Evolutionary conservation across 2,888 invertebrate genomes (phyloP).

Genomic region (Melanargia galathea): DNA sequence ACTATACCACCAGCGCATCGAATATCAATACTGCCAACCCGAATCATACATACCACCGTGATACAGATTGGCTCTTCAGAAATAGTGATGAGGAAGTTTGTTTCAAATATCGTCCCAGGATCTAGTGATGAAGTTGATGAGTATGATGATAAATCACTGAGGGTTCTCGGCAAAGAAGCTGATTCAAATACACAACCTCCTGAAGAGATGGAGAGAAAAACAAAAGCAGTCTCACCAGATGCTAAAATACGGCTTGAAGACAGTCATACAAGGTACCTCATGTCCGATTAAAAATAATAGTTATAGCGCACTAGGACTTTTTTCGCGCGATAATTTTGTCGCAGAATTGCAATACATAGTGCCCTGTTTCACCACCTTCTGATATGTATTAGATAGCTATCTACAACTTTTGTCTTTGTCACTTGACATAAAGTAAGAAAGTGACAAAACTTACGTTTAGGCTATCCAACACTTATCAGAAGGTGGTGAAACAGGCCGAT

Average conservation of each 20-base stretch:
- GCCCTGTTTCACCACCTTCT: too few relatives aligned
- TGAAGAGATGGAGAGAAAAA: constrained; percentile 32
- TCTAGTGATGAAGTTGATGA: constrained; percentile 29
- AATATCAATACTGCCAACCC: constrained; percentile 46
- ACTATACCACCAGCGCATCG: constrained; percentile 35
- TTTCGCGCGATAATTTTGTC: too few relatives aligned
- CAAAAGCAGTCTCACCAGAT: constrained; percentile 37
- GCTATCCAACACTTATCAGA: too few relatives aligned
- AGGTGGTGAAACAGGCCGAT: too few relatives aligned
- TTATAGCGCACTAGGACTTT: too few relatives aligned
- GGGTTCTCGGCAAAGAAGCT: not conserved
- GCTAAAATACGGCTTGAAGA: constrained; percentile 41
- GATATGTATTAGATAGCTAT: too few relatives aligned
- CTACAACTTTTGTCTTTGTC: too few relatives aligned
- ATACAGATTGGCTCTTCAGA: constrained; percentile 49
- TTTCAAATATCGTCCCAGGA: constrained; percentile 29
- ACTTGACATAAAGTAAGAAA: too few relatives aligned
- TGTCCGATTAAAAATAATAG: not conserved
- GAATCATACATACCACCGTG: constrained; percentile 46
- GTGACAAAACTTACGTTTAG: too few relatives aligned
- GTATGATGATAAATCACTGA: constrained; percentile 20
- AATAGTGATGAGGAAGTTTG: constrained; percentile 55
- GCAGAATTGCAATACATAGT: too few relatives aligned
- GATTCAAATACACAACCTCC: constrained; percentile 22
- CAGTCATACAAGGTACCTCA: constrained; percentile 35